Evolutionary conservation across 2,113 vertebrate genomes (phyloP).

Genomic region (Apteryx mantelli): DNA sequence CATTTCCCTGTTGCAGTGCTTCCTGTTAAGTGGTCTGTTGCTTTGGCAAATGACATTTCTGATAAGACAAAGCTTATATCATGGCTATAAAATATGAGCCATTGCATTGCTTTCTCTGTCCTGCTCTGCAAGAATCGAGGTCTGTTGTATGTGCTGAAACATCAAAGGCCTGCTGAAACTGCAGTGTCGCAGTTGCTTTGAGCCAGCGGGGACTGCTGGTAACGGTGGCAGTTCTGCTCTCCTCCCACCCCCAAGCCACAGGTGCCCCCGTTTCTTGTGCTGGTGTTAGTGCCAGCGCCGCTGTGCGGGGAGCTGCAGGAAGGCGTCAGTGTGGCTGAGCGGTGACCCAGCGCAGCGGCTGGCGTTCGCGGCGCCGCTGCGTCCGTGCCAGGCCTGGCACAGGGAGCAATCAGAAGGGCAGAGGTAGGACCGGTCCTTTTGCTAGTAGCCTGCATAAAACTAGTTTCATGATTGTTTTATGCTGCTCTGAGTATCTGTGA

Average conservation of each 20-base stretch:
- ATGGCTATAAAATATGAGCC: not conserved
- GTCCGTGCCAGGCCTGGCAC: not conserved
- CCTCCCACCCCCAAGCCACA: accelerated
- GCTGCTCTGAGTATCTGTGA: not conserved
- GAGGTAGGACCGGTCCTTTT: not conserved
- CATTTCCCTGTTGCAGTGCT: not conserved
- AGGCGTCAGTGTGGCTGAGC: too few relatives aligned
- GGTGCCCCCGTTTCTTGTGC: not conserved
- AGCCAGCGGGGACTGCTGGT: not conserved
- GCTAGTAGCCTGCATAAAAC: not conserved
- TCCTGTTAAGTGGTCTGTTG: not conserved
- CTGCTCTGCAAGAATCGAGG: not conserved
- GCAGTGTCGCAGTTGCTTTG: not conserved
- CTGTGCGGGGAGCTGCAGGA: not conserved
- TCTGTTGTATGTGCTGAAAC: accelerated
- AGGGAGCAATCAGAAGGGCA: not conserved
- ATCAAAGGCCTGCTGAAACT: accelerated
- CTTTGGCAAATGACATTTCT: not conserved
- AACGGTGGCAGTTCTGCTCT: not conserved
- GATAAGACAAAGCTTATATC: accelerated
- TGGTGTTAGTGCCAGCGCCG: not conserved
- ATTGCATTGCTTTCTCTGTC: not conserved
- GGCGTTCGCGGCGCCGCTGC: not conserved
- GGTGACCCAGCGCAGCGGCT: not conserved
- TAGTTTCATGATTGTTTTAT: not conserved